A percentile compares a stretch with the other conserved stretches of the same genome.
Evolutionary conservation across 2,113 vertebrate species (phyloP).

Genomic region (Triplophysa siluroides): DNA sequence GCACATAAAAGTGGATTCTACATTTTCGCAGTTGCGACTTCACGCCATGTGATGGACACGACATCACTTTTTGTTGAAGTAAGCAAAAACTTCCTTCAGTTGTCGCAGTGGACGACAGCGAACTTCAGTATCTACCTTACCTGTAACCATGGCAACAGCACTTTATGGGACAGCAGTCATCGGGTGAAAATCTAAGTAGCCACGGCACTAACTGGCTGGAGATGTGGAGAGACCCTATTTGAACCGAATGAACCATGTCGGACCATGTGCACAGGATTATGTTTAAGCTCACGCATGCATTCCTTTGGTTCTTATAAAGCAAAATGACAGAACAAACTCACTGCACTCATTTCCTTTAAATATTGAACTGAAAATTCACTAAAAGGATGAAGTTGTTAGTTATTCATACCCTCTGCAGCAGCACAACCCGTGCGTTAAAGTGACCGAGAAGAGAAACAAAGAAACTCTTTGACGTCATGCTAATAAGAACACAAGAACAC

Average conservation of each 20-base stretch:
- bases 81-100: constrained; percentile 14
- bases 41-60: too few relatives aligned
- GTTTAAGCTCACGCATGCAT: neutral
- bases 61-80: neutral
- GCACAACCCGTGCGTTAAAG: neutral
- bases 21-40: too few relatives aligned
- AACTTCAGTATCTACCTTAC: constrained; percentile 5
- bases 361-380: neutral
- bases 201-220: neutral
- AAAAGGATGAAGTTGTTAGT: constrained; percentile 27
- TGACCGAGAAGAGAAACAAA: neutral
- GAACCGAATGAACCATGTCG: constrained; percentile 1
- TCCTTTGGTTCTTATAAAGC: neutral
- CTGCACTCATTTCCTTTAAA: constrained; percentile 12
- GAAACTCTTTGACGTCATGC: neutral
- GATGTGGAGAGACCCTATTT: neutral
- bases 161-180: constrained; percentile 12
- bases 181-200: neutral
- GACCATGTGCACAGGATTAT: constrained; percentile 29
- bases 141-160: constrained; percentile 43
- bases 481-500: neutral
- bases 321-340: neutral
- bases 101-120: constrained; percentile 1
- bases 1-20: too few relatives aligned
- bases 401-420: constrained; percentile 22